phyloP scores from a whole-genome alignment of 2,113 vertebrate species.

The Hypomesus transpacificus region DNA sequence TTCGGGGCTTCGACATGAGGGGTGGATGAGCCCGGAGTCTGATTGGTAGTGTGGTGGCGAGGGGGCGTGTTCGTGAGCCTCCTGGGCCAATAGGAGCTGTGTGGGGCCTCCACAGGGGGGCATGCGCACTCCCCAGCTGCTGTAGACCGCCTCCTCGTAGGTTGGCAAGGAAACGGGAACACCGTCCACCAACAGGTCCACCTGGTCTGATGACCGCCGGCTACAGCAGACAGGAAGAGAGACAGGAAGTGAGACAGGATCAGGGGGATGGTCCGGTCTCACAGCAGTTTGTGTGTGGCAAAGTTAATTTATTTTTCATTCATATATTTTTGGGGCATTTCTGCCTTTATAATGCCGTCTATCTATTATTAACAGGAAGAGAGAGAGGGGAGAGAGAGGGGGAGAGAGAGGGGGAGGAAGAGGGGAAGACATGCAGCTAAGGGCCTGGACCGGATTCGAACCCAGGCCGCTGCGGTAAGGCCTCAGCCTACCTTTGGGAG shows the following conservation, averaged over 20 bases:
- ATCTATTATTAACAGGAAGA: too few species aligned
- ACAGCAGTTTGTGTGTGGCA: neutral
- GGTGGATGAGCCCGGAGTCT: conserved; percentile 34
- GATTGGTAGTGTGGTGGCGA: conserved; percentile 28
- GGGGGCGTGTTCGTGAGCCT: conserved; percentile 30
- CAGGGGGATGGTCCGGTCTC: neutral
- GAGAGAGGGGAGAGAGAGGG: neutral
- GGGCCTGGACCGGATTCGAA: too few species aligned
- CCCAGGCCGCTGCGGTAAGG: too few species aligned
- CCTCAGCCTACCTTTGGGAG: conserved; percentile 45
- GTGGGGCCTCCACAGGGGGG: conserved; percentile 55
- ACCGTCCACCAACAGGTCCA: conserved; percentile 70
- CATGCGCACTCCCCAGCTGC: conserved; percentile 69
- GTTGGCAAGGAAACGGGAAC: conserved; percentile 65
- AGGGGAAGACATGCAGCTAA: too few species aligned
- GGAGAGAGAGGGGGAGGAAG: neutral
- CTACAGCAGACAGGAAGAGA: conserved; percentile 23
- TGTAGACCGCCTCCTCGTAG: conserved; percentile 74
- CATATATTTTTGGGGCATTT: too few species aligned
- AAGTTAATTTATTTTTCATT: neutral
- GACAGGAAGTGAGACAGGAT: neutral
- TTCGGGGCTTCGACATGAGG: conserved; percentile 40
- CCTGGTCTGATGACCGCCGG: conserved; percentile 71
- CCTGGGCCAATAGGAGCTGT: conserved; percentile 66
- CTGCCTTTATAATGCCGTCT: too few species aligned